Evolutionary conservation across 1,140 invertebrate species (phyloP), one percentile per base, ranked within the genome.

Genomic region (Paraescarpia echinospica): DNA sequence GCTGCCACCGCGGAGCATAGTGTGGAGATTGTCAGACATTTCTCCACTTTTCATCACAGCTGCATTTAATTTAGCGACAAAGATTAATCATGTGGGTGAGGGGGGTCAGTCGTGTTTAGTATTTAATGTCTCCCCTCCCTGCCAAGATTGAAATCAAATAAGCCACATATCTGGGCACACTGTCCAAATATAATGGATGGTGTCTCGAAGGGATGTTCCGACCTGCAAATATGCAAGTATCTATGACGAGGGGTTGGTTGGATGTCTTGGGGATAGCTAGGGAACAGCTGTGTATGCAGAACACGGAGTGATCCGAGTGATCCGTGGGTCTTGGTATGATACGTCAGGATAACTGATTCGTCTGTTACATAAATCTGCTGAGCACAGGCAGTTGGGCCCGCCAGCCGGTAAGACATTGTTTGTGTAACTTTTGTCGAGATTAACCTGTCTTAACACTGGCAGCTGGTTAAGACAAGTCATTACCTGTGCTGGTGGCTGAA

Each of bases 61-160:
- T 77, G 59, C 59, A 77, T 77, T 77, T 77, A 77, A 77, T 77
- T 77, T 77, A 77, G 59, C 59, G 59, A 77, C 59, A 77, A 77
- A 77, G 59, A 77, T 77, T 77, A 77, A 77, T 77, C 59, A 4
- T 22, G 59, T 31, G 2, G 59, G 59, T 77, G 18, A 77, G 18
- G 27, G 22, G 59, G 59, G 59, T 77, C 59, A 77, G 59, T 77
- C 59, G 0, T 77, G 59, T 77, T 77, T 77, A 77, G 59, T 77
- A 77, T 77, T 77, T 77, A 77, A 77, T 77, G 59, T 77, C 59
- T 77, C 59, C 59, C 2, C 59, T 77, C 27, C 2, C 12, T 77
- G 59, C 59, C 14, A 18, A 77, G 59, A 77, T 77, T 77, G 59
- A 77, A 77, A 77, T 77, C 59, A 77, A 77, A 77, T 77, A 6